Evolutionary conservation across 2,888 invertebrate genomes (phyloP).

Genomic region (Metacarcinus magister): DNA sequence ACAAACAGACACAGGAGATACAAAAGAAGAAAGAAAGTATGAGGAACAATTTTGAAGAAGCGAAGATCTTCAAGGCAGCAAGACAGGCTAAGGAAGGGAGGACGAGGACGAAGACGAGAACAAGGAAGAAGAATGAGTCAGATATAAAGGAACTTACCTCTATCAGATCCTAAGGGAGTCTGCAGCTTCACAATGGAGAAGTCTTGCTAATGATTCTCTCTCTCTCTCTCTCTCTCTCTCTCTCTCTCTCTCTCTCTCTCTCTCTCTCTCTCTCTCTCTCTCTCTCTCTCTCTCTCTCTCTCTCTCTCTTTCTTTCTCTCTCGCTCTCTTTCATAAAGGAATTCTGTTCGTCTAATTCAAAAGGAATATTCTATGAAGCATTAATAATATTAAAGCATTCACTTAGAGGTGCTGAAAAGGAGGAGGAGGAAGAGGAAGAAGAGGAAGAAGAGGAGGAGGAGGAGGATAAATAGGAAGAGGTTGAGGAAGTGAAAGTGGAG

Average conservation of each 20-base stretch:
- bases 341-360: background rate
- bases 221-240: background rate
- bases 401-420: background rate
- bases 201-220: conserved; percentile 20
- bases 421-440: background rate
- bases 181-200: background rate
- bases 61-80: background rate
- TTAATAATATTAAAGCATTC: background rate
- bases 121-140: background rate
- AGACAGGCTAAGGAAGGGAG: background rate
- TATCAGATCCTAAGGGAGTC: background rate
- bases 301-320: conserved; percentile 41
- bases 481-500: background rate
- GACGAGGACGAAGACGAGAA: background rate
- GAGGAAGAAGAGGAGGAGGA: background rate
- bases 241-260: background rate
- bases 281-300: conserved; percentile 47
- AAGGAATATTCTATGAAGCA: conserved; percentile 8
- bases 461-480: background rate
- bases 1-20: background rate
- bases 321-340: background rate
- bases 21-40: background rate
- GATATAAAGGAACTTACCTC: background rate
- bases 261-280: conserved; percentile 39
- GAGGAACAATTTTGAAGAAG: background rate